These are phyloP conservation scores for Aphodius sticticus DNA, from an alignment of 2,888 invertebrate species.

Conservation along the genomic window DNA sequence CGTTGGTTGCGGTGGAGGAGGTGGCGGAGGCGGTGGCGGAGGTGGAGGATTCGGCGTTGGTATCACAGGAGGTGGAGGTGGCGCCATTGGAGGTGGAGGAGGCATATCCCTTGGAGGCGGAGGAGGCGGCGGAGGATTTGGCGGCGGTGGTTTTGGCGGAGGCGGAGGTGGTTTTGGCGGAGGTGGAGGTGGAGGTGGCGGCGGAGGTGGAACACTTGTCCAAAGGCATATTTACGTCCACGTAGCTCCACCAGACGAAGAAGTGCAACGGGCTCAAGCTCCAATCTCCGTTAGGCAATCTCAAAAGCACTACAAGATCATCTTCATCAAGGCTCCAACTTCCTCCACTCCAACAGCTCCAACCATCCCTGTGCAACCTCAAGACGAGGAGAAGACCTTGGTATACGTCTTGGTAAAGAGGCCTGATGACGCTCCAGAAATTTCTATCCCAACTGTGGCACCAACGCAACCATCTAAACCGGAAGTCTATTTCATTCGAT, in stretches of 20 bases:
- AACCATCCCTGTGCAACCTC: slow-evolving; percentile 78
- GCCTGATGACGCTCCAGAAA: slow-evolving; percentile 85
- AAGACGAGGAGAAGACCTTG: slow-evolving; percentile 87
- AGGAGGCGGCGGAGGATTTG: slow-evolving; percentile 47
- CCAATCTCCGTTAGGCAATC: slow-evolving; percentile 74
- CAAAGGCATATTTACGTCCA: slow-evolving; percentile 89
- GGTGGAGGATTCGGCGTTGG: slow-evolving; percentile 42
- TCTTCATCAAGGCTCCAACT: slow-evolving; percentile 74
- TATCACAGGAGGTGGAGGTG: slow-evolving; percentile 39
- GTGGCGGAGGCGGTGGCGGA: slow-evolving; percentile 44
- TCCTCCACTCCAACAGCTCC: slow-evolving; percentile 81
- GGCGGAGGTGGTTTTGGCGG: slow-evolving; percentile 56
- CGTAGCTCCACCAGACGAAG: slow-evolving; percentile 85
- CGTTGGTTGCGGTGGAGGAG: slow-evolving; percentile 40
- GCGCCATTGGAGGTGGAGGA: slow-evolving; percentile 43
- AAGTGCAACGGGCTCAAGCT: slow-evolving; percentile 68
- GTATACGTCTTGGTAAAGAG: slow-evolving; percentile 90
- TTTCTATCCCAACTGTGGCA: slow-evolving; percentile 77
- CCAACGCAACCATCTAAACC: slow-evolving; percentile 89
- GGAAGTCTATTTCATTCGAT: slow-evolving; percentile 89
- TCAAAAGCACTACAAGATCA: slow-evolving; percentile 87
- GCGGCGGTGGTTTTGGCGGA: slow-evolving; percentile 52
- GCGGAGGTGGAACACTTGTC: slow-evolving; percentile 64
- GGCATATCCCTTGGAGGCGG: slow-evolving; percentile 24
- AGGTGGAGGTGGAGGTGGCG: slow-evolving; percentile 60